Conservation (phyloP, 2,797 vertebrate species). For the Tokudaia muenninki region DNA sequence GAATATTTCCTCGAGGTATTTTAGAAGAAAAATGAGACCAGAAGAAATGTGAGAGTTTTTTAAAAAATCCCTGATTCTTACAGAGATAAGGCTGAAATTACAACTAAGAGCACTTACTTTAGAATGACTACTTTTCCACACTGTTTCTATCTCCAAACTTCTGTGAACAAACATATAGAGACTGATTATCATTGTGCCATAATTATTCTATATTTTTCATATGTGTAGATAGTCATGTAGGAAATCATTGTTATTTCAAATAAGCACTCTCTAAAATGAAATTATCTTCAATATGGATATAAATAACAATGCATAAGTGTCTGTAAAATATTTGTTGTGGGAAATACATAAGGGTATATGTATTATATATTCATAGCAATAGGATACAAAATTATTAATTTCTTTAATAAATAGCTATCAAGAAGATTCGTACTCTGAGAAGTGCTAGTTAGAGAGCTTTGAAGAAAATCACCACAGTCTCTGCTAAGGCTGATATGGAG, state of each 20-base stretch:
- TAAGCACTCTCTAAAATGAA: neutral
- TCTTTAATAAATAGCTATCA: neutral
- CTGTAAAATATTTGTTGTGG: neutral
- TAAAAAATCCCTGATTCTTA: neutral
- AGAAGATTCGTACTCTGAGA: neutral
- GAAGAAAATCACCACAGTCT: neutral
- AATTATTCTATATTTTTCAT: conserved; percentile 16
- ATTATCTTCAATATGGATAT: neutral
- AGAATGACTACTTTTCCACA: neutral
- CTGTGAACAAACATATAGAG: neutral
- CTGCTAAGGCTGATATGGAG: neutral
- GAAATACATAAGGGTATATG: neutral
- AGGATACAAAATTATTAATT: neutral
- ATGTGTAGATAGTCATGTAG: neutral
- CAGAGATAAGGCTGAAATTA: neutral
- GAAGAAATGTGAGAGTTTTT: neutral
- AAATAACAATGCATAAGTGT: neutral
- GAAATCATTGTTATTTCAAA: neutral
- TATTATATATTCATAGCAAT: neutral
- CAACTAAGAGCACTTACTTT: neutral
- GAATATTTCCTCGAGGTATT: neutral
- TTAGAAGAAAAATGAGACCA: neutral
- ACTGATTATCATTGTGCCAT: neutral
- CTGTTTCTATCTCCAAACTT: neutral
- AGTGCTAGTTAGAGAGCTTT: neutral